These are phyloP conservation scores for Garra rufa DNA, from an alignment of 2,113 vertebrate species.

Conservation along the genomic window DNA sequence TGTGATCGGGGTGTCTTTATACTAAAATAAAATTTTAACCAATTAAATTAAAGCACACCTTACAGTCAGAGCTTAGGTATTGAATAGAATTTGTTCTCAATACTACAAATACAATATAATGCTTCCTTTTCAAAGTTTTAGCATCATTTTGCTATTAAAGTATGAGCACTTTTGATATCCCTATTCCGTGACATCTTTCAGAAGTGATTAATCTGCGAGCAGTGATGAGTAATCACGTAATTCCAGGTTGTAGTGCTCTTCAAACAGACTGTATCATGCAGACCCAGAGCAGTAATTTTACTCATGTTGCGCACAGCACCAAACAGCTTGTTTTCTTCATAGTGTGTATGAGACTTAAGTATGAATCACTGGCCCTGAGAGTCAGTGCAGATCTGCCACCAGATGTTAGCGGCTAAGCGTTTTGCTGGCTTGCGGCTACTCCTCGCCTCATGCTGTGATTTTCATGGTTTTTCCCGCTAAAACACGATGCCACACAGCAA, in stretches of 20 bases:
- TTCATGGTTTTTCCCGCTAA: not conserved
- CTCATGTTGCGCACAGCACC: constrained; percentile 13
- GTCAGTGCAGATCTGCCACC: not conserved
- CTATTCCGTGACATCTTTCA: not conserved
- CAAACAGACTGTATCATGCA: constrained; percentile 14
- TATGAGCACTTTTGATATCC: not conserved
- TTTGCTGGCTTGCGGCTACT: constrained; percentile 23
- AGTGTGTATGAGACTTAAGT: not conserved
- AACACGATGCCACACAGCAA: not conserved
- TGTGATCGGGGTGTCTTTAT: not conserved
- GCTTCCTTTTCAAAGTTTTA: not conserved
- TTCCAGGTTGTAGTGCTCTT: constrained; percentile 4
- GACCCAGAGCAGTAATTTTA: not conserved
- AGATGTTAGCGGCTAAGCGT: constrained; percentile 2
- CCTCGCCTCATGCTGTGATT: constrained; percentile 15
- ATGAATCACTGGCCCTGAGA: constrained; percentile 6
- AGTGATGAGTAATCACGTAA: constrained; percentile 11
- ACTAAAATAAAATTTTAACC: no score
- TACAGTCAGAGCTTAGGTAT: no score
- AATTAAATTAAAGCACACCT: not conserved
- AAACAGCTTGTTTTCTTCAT: constrained; percentile 9
- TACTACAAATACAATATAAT: no score
- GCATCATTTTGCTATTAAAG: not conserved
- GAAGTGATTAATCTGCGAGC: not conserved
- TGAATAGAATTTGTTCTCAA: no score